These are phyloP conservation scores for Lasioglossum morio DNA, from an alignment of 2,888 invertebrate species.

Conservation along the genomic window DNA sequence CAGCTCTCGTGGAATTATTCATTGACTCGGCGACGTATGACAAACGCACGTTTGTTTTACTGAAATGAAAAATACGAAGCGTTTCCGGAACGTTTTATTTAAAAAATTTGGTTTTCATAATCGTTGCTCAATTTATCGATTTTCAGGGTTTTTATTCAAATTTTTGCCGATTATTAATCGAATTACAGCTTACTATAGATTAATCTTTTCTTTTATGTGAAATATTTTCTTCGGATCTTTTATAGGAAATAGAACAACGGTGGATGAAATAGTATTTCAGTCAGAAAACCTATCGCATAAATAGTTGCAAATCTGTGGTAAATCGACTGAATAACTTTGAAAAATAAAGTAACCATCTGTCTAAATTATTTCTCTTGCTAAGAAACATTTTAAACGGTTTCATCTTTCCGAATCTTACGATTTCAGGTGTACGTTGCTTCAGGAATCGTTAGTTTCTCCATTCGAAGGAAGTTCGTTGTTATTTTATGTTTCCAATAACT, in stretches of 20 bases:
- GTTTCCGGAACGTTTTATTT: neutral
- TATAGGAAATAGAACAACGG: no score
- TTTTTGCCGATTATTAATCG: neutral
- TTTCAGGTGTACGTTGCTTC: neutral
- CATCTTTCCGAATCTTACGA: neutral
- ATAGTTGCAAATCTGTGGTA: no score
- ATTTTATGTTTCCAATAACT: neutral
- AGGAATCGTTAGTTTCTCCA: neutral
- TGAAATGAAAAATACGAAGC: neutral
- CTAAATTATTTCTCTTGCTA: neutral
- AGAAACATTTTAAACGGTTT: neutral
- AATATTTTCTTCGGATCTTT: no score
- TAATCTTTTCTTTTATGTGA: neutral
- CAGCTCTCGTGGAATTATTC: constrained; percentile 16
- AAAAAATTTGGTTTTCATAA: neutral
- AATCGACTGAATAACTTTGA: no score
- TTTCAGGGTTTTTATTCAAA: no score
- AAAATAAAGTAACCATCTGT: no score
- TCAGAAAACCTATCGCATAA: no score
- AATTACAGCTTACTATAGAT: no score
- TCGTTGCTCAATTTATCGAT: neutral
- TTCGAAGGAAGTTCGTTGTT: neutral
- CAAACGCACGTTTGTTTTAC: neutral
- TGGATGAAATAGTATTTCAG: no score
- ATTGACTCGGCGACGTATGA: neutral